A percentile compares a stretch with the other conserved stretches of the same genome.
Conservation (phyloP, 1,140 invertebrate species). For the Atta cephalotes region DNA sequence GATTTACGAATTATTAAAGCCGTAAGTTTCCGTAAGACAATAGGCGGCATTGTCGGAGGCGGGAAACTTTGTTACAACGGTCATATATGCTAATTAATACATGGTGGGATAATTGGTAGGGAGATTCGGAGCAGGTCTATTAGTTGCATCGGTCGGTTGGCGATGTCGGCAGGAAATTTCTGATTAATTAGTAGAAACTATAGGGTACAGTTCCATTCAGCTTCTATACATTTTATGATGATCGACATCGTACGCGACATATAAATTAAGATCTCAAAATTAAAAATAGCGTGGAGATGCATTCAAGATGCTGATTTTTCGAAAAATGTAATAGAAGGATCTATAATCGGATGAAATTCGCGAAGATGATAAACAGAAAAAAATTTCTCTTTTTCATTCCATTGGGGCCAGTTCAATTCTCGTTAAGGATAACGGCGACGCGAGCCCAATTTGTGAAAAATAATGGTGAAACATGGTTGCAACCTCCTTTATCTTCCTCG, state of each 20-base stretch:
- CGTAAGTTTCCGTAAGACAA: conserved; percentile 43
- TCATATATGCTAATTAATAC: conserved; percentile 68
- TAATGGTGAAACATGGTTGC: conserved; percentile 63
- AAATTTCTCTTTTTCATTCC: neutral
- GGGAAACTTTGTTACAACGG: conserved; percentile 19
- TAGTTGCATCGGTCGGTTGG: conserved; percentile 57
- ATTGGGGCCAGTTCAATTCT: conserved; percentile 49
- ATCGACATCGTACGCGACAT: conserved; percentile 3
- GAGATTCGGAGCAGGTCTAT: conserved; percentile 69
- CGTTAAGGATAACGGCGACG: conserved; percentile 25
- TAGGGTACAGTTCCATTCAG: conserved; percentile 19
- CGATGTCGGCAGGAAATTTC: conserved; percentile 67
- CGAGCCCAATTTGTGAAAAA: conserved; percentile 65
- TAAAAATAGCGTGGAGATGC: neutral
- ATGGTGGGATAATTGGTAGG: conserved; percentile 70
- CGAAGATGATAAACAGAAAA: neutral
- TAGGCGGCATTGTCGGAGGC: conserved; percentile 28
- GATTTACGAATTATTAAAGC: conserved; percentile 27
- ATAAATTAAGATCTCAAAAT: neutral
- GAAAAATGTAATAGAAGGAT: too few species aligned
- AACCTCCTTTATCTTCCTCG: conserved; percentile 23
- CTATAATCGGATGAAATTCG: neutral
- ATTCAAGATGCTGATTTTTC: neutral
- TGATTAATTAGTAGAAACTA: conserved; percentile 72
- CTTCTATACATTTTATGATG: conserved; percentile 20